Base-by-base conservation (phyloP, 2,113 vertebrate genomes). In the Plestiodon gilberti region DNA sequence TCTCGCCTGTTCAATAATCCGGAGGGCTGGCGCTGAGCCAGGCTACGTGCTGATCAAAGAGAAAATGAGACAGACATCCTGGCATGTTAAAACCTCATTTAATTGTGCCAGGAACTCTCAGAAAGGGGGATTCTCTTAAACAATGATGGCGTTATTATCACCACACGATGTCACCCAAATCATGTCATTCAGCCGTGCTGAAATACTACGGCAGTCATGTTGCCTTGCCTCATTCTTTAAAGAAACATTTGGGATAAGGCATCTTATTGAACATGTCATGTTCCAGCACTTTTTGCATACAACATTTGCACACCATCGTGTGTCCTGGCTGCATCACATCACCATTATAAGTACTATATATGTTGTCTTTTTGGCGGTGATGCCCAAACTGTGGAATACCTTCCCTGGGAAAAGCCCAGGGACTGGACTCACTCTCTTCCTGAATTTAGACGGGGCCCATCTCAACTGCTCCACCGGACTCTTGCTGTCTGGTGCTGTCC, bases 81-180 rank as follows among this genome's bases (percentile, higher is more conserved):
- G 64, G 86, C 89, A 89, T 92, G 90, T 93, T 91, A 92, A 89
- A 91, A 89, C 86, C 93, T 93, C 80, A 93, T 93, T 93, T 92
- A 92, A 91, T 92, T 89, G 89, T 84, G 93, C 89, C 79, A 1
- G 59, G 64, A 88, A 87, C 88, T 91, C 89, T 85, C 90, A 89
- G 78, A 85, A 90, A 43, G 80, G 8, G 40, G 87, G 61, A 13
- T 82, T 81, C 88, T 89, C 89, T 77, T 78, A 92, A 55, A 86
- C 73, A 59, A 78, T 83, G 78, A 91, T 62, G 85, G 65, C 89
- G 88, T 88, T 89, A 84, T 81, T 91, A n/a, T 48, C 43, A 48
- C 43, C 43, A n/a, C n/a, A n/a, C 80, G 0, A 28, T 33, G 38
- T 91, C 88, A 91, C 86, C 91, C 82, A 89, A 70, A 89, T 91